phyloP scores from a whole-genome alignment of 1,140 invertebrate genomes.

The Calliphora vicina region DNA sequence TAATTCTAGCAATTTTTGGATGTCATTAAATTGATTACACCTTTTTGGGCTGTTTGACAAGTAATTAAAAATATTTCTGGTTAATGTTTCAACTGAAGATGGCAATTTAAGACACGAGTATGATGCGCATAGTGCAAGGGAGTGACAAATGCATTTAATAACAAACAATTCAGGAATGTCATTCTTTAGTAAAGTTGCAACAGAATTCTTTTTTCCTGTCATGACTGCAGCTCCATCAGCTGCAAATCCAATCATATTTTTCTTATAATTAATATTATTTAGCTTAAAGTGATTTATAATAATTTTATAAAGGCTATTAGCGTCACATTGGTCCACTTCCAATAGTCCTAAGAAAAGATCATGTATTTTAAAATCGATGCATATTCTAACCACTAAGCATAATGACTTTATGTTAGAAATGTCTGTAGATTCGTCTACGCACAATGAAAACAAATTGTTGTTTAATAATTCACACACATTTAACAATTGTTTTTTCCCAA shows the following conservation, averaged over 20 bases:
- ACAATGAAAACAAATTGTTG: background rate
- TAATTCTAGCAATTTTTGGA: background rate
- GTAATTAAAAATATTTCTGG: conserved; percentile 15
- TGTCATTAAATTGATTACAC: background rate
- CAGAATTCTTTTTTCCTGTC: background rate
- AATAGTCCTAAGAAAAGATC: conserved; percentile 8
- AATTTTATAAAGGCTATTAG: background rate
- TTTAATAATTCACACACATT: background rate
- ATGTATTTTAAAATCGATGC: background rate
- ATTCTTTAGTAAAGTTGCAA: background rate
- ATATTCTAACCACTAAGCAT: background rate
- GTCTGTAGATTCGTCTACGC: background rate
- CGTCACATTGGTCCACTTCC: background rate
- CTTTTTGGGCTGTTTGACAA: background rate
- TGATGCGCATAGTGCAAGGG: background rate
- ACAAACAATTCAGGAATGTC: background rate
- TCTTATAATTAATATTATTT: background rate
- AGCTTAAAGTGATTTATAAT: background rate
- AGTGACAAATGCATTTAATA: background rate
- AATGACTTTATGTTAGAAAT: background rate
- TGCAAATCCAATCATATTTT: conserved; percentile 10
- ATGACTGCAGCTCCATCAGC: background rate
- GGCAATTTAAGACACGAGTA: background rate
- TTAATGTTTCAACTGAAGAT: background rate
- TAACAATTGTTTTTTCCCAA: background rate